Conservation (phyloP, 2,888 invertebrate genomes). For the Eumerus sabulonum region DNA sequence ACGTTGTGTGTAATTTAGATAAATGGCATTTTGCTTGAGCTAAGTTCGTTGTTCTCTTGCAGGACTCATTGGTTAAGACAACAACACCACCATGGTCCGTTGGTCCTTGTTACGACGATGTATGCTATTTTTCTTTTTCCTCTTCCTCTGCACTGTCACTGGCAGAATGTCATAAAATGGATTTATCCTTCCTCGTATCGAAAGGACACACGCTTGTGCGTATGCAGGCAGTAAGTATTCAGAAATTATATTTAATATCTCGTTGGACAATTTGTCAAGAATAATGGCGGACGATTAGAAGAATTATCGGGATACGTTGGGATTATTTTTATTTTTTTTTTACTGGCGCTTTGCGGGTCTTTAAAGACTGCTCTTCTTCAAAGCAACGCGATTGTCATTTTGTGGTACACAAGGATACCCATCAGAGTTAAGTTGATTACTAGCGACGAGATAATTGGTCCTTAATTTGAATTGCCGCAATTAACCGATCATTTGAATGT, state of each 20-base stretch:
- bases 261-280: conserved; percentile 57
- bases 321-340: conserved; percentile 9
- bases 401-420: background rate
- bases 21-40: conserved; percentile 57
- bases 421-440: conserved; percentile 56
- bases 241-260: conserved; percentile 43
- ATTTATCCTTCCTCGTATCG: conserved; percentile 29
- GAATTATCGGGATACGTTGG: conserved; percentile 28
- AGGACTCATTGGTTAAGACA: conserved; percentile 5
- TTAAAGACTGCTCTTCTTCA: background rate
- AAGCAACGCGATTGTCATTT: background rate
- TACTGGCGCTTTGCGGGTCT: background rate
- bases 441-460: conserved; percentile 38
- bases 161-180: conserved; percentile 33
- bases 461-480: conserved; percentile 49
- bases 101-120: conserved; percentile 43
- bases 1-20: conserved; percentile 66
- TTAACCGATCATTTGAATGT: conserved; percentile 57
- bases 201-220: conserved; percentile 8
- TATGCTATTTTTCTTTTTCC: conserved; percentile 27
- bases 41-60: conserved; percentile 44
- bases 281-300: conserved; percentile 50
- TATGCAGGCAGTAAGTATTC: background rate
- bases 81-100: conserved; percentile 35
- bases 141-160: conserved; percentile 3